A percentile compares a stretch with the other conserved stretches of the same genome.
Evolutionary conservation across 64 coral and sea anemone genomes (phyloP).

Genomic region (Montipora sp.): DNA sequence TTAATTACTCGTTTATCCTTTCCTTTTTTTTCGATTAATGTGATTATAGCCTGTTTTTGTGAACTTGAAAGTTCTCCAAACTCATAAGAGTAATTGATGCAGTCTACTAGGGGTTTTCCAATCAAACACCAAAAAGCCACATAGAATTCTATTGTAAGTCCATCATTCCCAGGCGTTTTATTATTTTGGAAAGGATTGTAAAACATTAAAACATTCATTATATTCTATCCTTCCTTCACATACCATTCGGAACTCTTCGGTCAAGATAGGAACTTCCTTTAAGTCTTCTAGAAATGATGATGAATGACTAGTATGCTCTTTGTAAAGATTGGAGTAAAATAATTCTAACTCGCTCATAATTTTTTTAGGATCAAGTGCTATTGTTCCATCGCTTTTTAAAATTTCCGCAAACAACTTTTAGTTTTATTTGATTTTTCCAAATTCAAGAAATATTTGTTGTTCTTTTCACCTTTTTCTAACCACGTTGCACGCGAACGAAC

Average conservation of each 20-base stretch:
- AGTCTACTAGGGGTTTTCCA: too few species aligned
- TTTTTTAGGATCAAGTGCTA: background rate
- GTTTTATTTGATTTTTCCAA: conserved; percentile 19
- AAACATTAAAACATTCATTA: conserved; percentile 2
- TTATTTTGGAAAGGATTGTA: background rate
- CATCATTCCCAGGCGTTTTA: background rate
- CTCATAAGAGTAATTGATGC: too few species aligned
- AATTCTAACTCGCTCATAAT: background rate
- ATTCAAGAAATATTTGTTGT: conserved; percentile 63
- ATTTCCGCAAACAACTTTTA: conserved; percentile 22
- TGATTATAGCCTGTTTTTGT: too few species aligned
- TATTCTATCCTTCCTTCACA: background rate
- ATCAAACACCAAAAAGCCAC: too few species aligned
- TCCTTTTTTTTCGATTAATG: too few species aligned
- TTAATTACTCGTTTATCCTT: too few species aligned
- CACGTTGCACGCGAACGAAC: conserved; percentile 21
- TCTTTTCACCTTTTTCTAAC: conserved; percentile 60
- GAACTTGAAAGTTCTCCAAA: too few species aligned
- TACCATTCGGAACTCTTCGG: background rate
- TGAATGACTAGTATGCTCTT: background rate
- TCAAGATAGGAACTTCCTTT: background rate
- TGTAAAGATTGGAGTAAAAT: too few species aligned
- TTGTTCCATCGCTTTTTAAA: background rate
- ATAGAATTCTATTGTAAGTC: too few species aligned
- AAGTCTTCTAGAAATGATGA: conserved; percentile 19